Percentiles rank a stretch among this genome's conserved stretches.
These are phyloP conservation scores for Tethya wilhelma DNA, from an alignment of 37 sponge, comb jelly and placozoan genomes.

Conservation along the genomic window DNA sequence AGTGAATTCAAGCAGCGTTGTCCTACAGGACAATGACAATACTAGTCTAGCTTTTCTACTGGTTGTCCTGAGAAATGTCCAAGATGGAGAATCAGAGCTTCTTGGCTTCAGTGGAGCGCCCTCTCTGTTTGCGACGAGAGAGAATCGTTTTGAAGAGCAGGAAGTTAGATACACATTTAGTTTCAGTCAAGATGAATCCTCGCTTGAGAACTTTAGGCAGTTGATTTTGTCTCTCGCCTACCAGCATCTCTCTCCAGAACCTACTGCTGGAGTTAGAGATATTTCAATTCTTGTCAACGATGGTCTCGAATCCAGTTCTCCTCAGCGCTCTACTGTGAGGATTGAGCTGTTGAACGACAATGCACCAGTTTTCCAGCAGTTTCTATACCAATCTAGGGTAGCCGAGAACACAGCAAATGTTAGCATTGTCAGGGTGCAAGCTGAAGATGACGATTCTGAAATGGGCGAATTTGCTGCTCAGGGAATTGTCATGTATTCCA, in stretches of 20 bases:
- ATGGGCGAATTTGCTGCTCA: slow-evolving; percentile 55
- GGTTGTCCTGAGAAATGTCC: slow-evolving; percentile 8
- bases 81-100: slow-evolving; percentile 55
- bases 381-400: slow-evolving; percentile 9
- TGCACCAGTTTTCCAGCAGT: slow-evolving; percentile 48
- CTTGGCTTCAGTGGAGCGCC: slow-evolving; percentile 14
- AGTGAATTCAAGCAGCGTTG: not conserved
- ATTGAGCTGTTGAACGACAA: slow-evolving; percentile 70
- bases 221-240: slow-evolving; percentile 60
- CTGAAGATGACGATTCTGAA: slow-evolving; percentile 60
- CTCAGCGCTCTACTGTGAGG: slow-evolving; percentile 19
- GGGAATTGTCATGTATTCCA: slow-evolving; percentile 55
- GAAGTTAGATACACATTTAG: not conserved
- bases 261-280: slow-evolving; percentile 46
- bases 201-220: slow-evolving; percentile 27
- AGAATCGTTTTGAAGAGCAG: not conserved
- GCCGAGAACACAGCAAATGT: slow-evolving; percentile 36
- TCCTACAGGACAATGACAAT: slow-evolving; percentile 48
- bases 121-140: not conserved
- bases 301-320: slow-evolving; percentile 39
- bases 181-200: slow-evolving; percentile 26
- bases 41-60: slow-evolving; percentile 18
- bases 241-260: slow-evolving; percentile 37
- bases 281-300: slow-evolving; percentile 46
- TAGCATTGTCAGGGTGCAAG: slow-evolving; percentile 22